Evolutionary conservation across 1,140 invertebrate species (phyloP).

Genomic region (Rhopalosiphum maidis): DNA sequence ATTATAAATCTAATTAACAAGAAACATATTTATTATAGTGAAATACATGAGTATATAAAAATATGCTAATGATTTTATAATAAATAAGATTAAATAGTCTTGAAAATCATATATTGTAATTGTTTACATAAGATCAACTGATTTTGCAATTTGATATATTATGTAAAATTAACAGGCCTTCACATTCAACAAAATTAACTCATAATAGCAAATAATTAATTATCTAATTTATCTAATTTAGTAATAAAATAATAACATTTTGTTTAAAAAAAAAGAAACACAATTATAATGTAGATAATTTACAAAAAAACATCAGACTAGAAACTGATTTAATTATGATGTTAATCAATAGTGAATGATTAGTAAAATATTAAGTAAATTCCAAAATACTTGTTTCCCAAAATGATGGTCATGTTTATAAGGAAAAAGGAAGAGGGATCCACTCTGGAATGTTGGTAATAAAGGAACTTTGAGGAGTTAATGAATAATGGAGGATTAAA

Average conservation of each 20-base stretch:
- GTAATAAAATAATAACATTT: conserved; percentile 36
- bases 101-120: conserved; percentile 33
- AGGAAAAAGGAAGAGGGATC: conserved; percentile 57
- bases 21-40: neutral
- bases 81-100: conserved; percentile 18
- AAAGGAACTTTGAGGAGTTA: conserved; percentile 55
- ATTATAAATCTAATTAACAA: neutral
- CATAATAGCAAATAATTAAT: conserved; percentile 46
- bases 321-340: conserved; percentile 41
- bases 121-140: conserved; percentile 42
- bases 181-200: conserved; percentile 53
- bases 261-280: conserved; percentile 27
- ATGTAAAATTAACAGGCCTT: conserved; percentile 44
- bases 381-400: conserved; percentile 57
- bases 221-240: conserved; percentile 21
- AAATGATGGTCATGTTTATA: conserved; percentile 46
- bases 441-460: conserved; percentile 57
- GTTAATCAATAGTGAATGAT: conserved; percentile 40
- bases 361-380: conserved; percentile 34
- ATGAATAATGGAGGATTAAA: conserved; percentile 41
- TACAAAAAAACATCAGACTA: conserved; percentile 45
- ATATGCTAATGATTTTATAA: conserved; percentile 31
- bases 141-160: conserved; percentile 24
- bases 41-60: neutral
- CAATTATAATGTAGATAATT: conserved; percentile 26